Base-by-base conservation (phyloP, 2,113 vertebrate species). In the Ciconia maguari region DNA sequence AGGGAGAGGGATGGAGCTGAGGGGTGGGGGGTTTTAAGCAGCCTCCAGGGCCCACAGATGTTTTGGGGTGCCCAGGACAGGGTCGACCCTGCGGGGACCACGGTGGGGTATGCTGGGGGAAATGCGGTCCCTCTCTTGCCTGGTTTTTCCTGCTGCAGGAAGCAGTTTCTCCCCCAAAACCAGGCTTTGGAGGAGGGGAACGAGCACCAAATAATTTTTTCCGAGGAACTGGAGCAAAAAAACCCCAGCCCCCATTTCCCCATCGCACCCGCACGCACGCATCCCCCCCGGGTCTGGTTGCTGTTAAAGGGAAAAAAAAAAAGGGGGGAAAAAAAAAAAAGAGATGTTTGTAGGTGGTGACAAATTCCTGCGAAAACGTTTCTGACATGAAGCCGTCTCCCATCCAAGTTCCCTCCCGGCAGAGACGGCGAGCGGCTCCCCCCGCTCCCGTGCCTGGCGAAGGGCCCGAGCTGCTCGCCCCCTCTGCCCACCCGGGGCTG, bases 271-370 rank as follows among this genome's bases (percentile, higher is more conserved):
- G 10, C 72, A 42, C 2, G 12, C 83, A 60, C 8, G 1, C 64
- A 51, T 36, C 17, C 58, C 61, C 57, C 69, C 69, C 6, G 6
- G 60, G 38, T 58, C 76, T 49, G 30, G 55, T 51, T 89, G 24
- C 48, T 38, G 87, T 46, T 89, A 82, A 78, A 82, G 46, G 36
- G 21, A 0, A 22, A 57, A 75, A 76, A 16, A 36, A 7, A 1
- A 1, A 4, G 9, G 9, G 9, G 10, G 8, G 9, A 38, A 38
- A 38, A 38, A 16, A 48, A 51, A 13, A 36, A 34, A 38, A 49
- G 44, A 81, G 25, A 49, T 49, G 68, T 92, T 95, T 89, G 93
- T 93, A 91, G 81, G 87, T 94, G 94, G 83, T 93, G 91, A 93
- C 64, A 89, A 94, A 95, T 94, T 51, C 87, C 91, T 87, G 87